Evolutionary conservation across 1,140 invertebrate species (phyloP).

Genomic region (Forficula auricularia): DNA sequence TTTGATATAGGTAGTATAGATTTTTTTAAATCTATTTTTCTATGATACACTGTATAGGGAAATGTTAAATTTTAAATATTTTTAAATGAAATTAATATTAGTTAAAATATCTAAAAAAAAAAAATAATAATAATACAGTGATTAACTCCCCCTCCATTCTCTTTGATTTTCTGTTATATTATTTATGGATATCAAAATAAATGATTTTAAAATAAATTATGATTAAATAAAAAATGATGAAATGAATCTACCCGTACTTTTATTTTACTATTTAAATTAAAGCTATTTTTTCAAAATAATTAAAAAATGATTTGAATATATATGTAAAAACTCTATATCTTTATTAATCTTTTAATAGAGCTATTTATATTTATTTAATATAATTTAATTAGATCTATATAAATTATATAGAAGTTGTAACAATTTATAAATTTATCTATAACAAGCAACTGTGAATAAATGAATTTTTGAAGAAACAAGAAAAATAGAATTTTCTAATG

Average conservation of each 20-base stretch:
- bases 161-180: background rate
- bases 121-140: background rate
- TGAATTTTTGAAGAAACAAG: no score
- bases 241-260: no score
- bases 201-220: background rate
- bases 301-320: no score
- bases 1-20: background rate
- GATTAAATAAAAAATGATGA: background rate
- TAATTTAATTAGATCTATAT: background rate
- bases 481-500: no score
- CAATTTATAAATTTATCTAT: background rate
- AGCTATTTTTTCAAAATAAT: background rate
- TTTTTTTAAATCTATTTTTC: background rate
- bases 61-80: background rate
- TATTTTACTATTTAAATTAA: background rate
- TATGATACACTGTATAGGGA: background rate
- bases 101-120: background rate
- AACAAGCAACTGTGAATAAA: no score
- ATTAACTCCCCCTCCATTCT: no score
- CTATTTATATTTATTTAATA: no score
- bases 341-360: background rate
- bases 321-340: no score
- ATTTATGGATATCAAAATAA: background rate
- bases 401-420: background rate
- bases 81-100: background rate